Base-by-base conservation (phyloP, 2,888 invertebrate species). In the Limenitis camilla region DNA sequence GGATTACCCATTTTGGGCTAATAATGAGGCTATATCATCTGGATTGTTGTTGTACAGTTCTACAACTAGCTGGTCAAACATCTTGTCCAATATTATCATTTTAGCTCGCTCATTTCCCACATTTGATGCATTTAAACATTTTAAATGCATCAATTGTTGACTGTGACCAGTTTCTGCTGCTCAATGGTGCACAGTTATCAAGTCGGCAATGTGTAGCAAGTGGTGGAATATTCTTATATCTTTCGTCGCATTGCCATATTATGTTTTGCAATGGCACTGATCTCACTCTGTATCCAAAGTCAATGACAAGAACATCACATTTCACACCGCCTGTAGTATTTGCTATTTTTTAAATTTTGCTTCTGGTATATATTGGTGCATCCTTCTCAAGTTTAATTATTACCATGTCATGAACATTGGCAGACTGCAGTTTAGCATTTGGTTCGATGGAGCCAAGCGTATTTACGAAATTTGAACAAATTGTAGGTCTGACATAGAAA, bases 1-100 rank as follows among this genome's bases (percentile, higher is more conserved):
- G 5, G 66, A 57, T 45, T 59, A 64, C 5, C 60, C 66, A n/a
- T 63, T 60, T 7, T 65, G 47, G 1, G 65, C 66, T 6, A 72
- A 35, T 61, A 71, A 61, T 11, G 66, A 67, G 0, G 66, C 60
- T 27, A 72, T 66, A 46, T 71, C 69, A 49, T 69, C 62, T 5
- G 69, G 67, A 19, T 64, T 61, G 4, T 63, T 55, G 36, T 71
- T 69, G 32, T 52, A 40, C 27, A 71, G 47, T 32, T 63, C 59
- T 4, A 71, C 68, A 6, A 62, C 45, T 7, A 67, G 55, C 10
- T 60, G 55, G 5, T 61, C 56, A 0, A 47, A n/a, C 2, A 36
- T 59, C 33, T 57, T 62, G 2, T 59, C 63, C 47, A 51, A 52
- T 5, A 70, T 55, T 10, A 60, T 35, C n/a, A n/a, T n/a, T n/a